phyloP scores from a whole-genome alignment of 1,140 invertebrate genomes.

The Diachasma alloeum region DNA sequence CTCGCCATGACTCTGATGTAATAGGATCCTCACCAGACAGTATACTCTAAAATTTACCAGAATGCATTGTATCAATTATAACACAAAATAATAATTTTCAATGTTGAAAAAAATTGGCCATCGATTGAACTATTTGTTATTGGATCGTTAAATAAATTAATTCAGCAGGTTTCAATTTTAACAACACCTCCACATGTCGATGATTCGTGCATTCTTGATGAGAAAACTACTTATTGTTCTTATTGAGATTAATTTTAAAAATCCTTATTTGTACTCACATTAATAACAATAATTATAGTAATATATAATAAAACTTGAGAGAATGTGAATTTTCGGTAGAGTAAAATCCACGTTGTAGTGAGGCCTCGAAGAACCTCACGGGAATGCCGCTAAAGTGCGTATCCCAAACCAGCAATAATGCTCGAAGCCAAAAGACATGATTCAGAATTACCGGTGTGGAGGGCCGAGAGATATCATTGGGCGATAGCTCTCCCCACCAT shows the following conservation, averaged over 20 bases:
- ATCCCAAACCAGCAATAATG: slow-evolving; percentile 41
- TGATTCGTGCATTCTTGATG: no score
- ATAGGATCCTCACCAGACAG: not conserved
- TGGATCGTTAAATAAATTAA: no score
- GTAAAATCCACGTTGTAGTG: not conserved
- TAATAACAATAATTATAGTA: not conserved
- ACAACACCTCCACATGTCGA: no score
- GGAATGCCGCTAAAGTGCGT: slow-evolving; percentile 28
- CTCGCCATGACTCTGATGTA: slow-evolving; percentile 57
- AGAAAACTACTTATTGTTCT: no score
- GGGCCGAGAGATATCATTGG: slow-evolving; percentile 30
- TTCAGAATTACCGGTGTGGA: slow-evolving; percentile 34
- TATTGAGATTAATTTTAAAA: not conserved
- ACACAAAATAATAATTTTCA: not conserved
- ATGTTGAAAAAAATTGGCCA: not conserved
- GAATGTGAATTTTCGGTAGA: not conserved
- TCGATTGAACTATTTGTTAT: no score
- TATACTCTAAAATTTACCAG: not conserved
- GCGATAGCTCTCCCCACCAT: slow-evolving; percentile 32
- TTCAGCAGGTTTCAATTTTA: no score
- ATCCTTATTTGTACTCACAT: not conserved
- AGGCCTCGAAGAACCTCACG: not conserved
- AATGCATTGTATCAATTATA: not conserved
- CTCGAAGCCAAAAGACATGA: slow-evolving; percentile 50
- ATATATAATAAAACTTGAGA: not conserved